Percentiles rank a stretch among this genome's conserved stretches.
These are phyloP conservation scores for Phragmatobia fuliginosa DNA, from an alignment of 2,888 invertebrate species.

Conservation along the genomic window DNA sequence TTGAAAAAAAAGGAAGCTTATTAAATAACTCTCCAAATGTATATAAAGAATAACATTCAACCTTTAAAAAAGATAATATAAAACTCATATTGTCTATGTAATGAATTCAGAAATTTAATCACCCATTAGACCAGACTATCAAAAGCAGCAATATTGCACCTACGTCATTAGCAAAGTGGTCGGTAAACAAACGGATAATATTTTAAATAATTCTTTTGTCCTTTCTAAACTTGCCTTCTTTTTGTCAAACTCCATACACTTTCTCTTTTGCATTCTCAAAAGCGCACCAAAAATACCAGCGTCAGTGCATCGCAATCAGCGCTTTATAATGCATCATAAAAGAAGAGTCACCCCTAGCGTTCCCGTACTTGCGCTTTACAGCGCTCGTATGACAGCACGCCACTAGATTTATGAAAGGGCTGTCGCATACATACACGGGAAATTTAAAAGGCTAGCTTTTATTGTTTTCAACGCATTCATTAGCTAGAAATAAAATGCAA, in stretches of 20 bases:
- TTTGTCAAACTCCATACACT: slow-evolving; percentile 19
- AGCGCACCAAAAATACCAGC: slow-evolving; percentile 41
- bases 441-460: slow-evolving; percentile 37
- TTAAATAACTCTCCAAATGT: no score
- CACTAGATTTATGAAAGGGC: slow-evolving; percentile 59
- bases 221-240: not conserved
- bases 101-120: not conserved
- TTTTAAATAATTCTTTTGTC: slow-evolving; percentile 3
- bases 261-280: slow-evolving; percentile 31
- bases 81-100: not conserved
- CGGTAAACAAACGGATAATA: not conserved
- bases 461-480: slow-evolving; percentile 43
- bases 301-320: slow-evolving; percentile 41
- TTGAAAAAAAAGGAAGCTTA: no score
- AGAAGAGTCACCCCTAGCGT: slow-evolving; percentile 26
- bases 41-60: not conserved
- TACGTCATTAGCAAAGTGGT: not conserved
- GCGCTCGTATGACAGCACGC: slow-evolving; percentile 65
- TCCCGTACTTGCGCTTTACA: slow-evolving; percentile 49
- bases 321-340: slow-evolving; percentile 43
- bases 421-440: slow-evolving; percentile 43
- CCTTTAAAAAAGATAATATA: not conserved
- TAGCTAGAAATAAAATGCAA: slow-evolving; percentile 27
- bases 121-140: not conserved
- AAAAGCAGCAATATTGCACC: not conserved